Evolutionary conservation across 1,140 invertebrate species (phyloP), one percentile per base, ranked within the genome.

Genomic region (Apis cerana): DNA sequence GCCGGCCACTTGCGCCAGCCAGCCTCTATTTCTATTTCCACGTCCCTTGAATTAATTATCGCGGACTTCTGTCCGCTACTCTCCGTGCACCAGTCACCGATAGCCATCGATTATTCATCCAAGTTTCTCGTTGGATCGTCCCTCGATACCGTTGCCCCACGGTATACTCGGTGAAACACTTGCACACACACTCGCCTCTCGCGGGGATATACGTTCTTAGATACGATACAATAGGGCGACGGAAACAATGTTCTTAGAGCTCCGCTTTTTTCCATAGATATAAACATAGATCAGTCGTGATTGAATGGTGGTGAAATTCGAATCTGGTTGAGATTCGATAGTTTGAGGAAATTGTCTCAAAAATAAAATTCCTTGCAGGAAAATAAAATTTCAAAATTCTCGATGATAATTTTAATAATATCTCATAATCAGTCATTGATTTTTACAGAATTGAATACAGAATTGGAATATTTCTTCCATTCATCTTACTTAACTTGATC

Each of bases 41-140:
- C 68, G 68, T 74, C 43, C 71, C n/a, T 21, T 84, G 84, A 85
- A 84, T 85, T 78, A 79, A 85, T 85, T 79, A 85, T 85, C 58
- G 43, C 67, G 65, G 33, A 80, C 82, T 85, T 84, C 75, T 75
- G 84, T 64, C 43, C 69, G 83, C 50, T 68, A 54, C 48, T 75
- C 80, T 74, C 52, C 61, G 70, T 67, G 64, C 72, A 19, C 68
- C 84, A 69, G 84, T 85, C 62, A 77, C 67, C 82, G 82, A 84
- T 85, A 72, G n/a, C 75, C 61, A 70, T 85, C 74, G 58, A 85
- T 85, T 85, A 85, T 85, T 85, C 75, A 84, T 74, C 74, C 27
- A 72, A 76, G 72, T 75, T 75, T 67, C 72, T 58, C 82, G 58
- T 52, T 21, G 50, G 75, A 80, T 71, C 67, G 77, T 72, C 68